phyloP scores from a whole-genome alignment of 2,797 vertebrate genomes.

The Danio kyathit region DNA sequence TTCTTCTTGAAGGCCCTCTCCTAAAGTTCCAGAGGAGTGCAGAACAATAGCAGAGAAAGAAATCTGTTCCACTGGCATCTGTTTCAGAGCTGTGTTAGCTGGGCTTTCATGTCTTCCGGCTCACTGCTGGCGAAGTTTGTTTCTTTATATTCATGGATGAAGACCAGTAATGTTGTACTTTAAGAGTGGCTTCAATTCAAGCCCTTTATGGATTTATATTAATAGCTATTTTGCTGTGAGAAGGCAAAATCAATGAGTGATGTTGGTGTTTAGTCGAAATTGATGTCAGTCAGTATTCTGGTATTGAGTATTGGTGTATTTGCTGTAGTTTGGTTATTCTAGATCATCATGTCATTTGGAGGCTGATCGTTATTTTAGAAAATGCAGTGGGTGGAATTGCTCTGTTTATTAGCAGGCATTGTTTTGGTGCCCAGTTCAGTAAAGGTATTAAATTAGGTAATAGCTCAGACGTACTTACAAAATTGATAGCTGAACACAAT shows the following conservation, averaged over 20 bases:
- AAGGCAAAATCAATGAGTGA: not conserved
- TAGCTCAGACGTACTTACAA: not conserved
- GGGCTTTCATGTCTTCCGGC: constrained; percentile 1
- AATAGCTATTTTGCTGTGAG: not conserved
- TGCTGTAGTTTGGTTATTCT: not conserved
- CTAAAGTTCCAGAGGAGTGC: not conserved
- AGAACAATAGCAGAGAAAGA: constrained; percentile 2
- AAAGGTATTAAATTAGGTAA: not conserved
- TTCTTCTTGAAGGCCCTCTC: constrained; percentile 16
- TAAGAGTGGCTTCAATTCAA: constrained; percentile 18
- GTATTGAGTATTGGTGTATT: not conserved
- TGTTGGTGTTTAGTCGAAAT: not conserved
- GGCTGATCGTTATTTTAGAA: not conserved
- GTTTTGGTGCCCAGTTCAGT: constrained; percentile 1
- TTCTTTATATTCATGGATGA: constrained; percentile 3
- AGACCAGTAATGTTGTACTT: constrained; percentile 3
- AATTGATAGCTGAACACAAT: not conserved
- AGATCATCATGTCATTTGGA: not conserved
- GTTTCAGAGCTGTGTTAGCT: constrained; percentile 24
- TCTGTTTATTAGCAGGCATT: not conserved
- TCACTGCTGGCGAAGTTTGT: constrained; percentile 8
- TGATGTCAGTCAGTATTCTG: not conserved
- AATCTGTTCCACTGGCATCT: not conserved
- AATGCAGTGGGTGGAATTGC: not conserved
- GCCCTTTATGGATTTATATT: constrained; percentile 12